phyloP scores from a whole-genome alignment of 2,888 invertebrate genomes.

The Megaustenia siamemsis region DNA sequence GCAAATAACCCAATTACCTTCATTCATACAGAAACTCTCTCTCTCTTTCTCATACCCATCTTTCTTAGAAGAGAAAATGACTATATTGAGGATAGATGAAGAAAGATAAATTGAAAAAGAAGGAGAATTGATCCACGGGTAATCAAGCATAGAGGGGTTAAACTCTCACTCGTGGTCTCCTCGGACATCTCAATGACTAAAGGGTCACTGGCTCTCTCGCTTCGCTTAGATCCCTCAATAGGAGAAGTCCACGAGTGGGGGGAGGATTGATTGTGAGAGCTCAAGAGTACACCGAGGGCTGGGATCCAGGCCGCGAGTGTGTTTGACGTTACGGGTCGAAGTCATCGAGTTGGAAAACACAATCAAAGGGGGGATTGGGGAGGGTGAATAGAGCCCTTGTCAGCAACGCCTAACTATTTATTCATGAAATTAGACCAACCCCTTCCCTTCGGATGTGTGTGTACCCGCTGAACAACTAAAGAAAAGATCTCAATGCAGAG shows the following conservation, averaged over 20 bases:
- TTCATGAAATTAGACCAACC: constrained; percentile 4
- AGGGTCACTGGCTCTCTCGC: neutral
- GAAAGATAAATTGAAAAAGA: neutral
- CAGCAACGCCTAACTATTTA: neutral
- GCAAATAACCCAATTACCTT: too few species aligned
- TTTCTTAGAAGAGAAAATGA: too few species aligned
- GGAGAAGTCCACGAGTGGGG: neutral
- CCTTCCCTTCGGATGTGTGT: neutral
- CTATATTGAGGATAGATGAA: too few species aligned
- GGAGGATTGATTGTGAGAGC: neutral
- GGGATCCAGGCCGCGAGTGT: neutral
- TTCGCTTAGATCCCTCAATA: neutral
- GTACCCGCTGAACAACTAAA: neutral
- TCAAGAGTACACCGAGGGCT: neutral
- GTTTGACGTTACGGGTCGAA: constrained; percentile 1
- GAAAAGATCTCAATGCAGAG: too few species aligned
- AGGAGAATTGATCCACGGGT: neutral
- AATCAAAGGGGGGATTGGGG: neutral
- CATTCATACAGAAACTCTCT: too few species aligned
- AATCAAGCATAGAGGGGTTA: neutral
- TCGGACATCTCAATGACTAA: neutral
- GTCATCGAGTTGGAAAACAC: constrained; percentile 22
- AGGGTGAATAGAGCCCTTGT: neutral
- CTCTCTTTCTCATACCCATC: too few species aligned
- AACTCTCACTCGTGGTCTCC: neutral